These are phyloP conservation scores for Styela clava DNA, from an alignment of 23 tunicate genomes.

Conservation along the genomic window DNA sequence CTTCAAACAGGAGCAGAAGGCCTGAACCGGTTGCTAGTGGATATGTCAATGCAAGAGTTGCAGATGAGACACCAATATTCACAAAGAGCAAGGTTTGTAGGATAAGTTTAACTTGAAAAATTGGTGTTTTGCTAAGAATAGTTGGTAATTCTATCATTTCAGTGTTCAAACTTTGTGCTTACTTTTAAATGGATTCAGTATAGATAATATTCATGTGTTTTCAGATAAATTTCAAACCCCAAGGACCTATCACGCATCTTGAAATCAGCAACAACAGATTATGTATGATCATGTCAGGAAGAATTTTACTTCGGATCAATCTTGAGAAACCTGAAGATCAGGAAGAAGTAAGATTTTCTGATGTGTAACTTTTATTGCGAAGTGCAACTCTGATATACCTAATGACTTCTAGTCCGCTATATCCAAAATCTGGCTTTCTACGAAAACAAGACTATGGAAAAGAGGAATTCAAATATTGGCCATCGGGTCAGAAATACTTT, in stretches of 20 bases:
- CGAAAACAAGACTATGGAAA: no score
- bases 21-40: slow-evolving; percentile 65
- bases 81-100: slow-evolving; percentile 68
- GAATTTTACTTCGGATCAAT: slow-evolving; percentile 49
- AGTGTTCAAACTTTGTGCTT: no score
- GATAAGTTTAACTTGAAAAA: background rate
- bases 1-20: slow-evolving; percentile 18
- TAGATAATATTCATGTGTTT: no score
- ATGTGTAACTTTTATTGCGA: no score
- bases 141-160: no score
- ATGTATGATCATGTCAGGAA: slow-evolving; percentile 75
- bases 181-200: no score
- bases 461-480: no score
- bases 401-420: no score
- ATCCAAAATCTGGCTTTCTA: no score
- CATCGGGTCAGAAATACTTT: no score
- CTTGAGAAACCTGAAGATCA: slow-evolving; percentile 51
- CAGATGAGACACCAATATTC: slow-evolving; percentile 82
- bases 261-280: slow-evolving; percentile 72
- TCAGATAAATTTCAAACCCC: slow-evolving; percentile 79
- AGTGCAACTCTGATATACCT: no score
- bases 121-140: background rate
- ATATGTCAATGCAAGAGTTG: slow-evolving; percentile 33
- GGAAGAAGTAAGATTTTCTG: slow-evolving; percentile 37
- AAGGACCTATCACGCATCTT: slow-evolving; percentile 67